Percentiles rank a stretch among this genome's conserved stretches.
These are phyloP conservation scores for Exocentrus adspersus DNA, from an alignment of 2,888 invertebrate genomes.

Conservation along the genomic window DNA sequence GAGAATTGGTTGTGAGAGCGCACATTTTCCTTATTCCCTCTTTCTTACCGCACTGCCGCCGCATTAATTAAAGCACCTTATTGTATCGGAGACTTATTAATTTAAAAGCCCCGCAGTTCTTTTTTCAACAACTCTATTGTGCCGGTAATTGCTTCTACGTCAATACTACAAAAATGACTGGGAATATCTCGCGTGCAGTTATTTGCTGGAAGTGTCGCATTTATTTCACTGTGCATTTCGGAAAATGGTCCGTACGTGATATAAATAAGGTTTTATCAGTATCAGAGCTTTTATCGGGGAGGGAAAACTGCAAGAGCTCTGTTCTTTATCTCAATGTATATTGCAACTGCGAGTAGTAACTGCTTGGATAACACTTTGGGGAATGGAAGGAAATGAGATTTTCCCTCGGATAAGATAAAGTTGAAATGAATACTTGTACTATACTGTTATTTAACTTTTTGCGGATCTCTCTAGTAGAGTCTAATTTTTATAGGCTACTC, in stretches of 20 bases:
- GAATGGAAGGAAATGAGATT: too few species aligned
- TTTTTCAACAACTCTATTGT: not conserved
- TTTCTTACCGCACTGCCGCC: not conserved
- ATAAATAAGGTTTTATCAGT: constrained; percentile 19
- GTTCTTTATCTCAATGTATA: not conserved
- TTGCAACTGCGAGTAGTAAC: not conserved
- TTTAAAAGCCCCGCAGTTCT: not conserved
- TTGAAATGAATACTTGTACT: too few species aligned
- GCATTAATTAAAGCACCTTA: constrained; percentile 7
- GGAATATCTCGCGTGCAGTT: too few species aligned
- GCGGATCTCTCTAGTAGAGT: too few species aligned
- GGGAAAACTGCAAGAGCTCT: not conserved
- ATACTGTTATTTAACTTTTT: too few species aligned
- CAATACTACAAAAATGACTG: too few species aligned
- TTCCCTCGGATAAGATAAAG: too few species aligned
- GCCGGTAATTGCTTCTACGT: too few species aligned
- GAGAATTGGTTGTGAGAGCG: not conserved
- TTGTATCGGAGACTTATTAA: constrained; percentile 2
- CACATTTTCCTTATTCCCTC: constrained; percentile 2
- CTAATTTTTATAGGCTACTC: too few species aligned
- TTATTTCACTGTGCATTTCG: too few species aligned
- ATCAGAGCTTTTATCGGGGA: not conserved
- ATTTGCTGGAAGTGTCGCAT: too few species aligned
- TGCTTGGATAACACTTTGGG: too few species aligned
- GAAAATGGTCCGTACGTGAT: not conserved